These are phyloP conservation scores for Pentalonia nigronervosa DNA, from an alignment of 1,140 invertebrate genomes.

Conservation along the genomic window DNA sequence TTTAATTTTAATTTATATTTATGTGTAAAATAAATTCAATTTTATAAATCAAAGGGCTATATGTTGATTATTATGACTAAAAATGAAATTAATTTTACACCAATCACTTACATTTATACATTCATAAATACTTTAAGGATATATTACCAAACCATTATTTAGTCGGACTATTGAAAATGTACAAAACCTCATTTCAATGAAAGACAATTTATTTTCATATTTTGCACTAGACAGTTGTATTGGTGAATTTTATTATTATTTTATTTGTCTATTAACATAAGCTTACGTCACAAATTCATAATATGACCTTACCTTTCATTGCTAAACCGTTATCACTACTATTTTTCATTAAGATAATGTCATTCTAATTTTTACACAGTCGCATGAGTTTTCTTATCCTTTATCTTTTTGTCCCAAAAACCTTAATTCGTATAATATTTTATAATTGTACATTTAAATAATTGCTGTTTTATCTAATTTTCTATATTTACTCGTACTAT, in stretches of 20 bases:
- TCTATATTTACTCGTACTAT: not conserved
- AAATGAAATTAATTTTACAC: not conserved
- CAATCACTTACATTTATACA: not conserved
- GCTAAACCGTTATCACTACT: not conserved
- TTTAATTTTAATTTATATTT: not conserved
- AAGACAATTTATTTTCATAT: not conserved
- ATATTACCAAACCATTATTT: not conserved
- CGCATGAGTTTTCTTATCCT: not conserved
- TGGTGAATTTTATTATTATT: not conserved
- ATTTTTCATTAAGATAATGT: constrained; percentile 7
- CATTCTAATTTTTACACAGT: not conserved
- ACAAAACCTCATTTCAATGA: not conserved
- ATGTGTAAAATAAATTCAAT: not conserved
- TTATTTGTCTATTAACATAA: not conserved
- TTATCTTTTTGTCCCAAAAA: not conserved
- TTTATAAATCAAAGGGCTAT: not conserved
- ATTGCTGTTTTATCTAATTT: not conserved
- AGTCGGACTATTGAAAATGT: not conserved
- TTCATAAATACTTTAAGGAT: not conserved
- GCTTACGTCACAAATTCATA: not conserved
- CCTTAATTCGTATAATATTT: not conserved
- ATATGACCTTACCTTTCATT: not conserved
- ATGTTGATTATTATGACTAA: not conserved
- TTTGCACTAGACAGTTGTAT: not conserved
- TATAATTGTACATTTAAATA: not conserved